phyloP scores from a whole-genome alignment of 2,797 vertebrate species.

The Poecilia wingei region DNA sequence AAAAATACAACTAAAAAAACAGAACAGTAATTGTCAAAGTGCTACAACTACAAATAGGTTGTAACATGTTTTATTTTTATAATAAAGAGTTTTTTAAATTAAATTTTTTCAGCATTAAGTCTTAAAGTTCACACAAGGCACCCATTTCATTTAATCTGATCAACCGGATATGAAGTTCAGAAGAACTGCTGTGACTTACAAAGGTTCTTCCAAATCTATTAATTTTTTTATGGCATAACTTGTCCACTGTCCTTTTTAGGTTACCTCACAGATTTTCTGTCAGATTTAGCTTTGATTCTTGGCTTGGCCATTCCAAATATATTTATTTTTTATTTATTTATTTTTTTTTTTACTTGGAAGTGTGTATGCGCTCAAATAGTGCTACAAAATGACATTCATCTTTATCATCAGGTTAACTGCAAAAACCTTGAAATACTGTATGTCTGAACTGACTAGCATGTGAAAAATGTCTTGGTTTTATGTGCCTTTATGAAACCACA shows the following conservation, averaged over 20 bases:
- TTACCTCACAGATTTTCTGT: neutral
- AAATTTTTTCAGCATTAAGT: neutral
- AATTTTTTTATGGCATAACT: neutral
- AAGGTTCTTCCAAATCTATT: neutral
- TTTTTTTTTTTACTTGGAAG: neutral
- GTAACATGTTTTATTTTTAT: no score
- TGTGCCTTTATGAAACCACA: neutral
- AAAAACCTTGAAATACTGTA: neutral
- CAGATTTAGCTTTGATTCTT: neutral
- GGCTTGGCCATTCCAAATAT: neutral
- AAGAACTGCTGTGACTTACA: neutral
- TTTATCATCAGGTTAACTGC: neutral
- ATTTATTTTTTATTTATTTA: neutral
- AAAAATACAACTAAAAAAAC: neutral
- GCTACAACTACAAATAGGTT: neutral
- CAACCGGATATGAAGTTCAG: neutral
- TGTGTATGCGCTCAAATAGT: neutral
- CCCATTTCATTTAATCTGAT: neutral
- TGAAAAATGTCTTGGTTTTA: neutral
- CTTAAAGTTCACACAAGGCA: neutral
- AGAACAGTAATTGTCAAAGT: neutral
- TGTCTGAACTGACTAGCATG: neutral
- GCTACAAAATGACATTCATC: neutral
- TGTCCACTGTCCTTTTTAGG: neutral
- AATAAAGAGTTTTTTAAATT: neutral